Base-by-base conservation (phyloP, 1,140 invertebrate species). In the Drosophila bifasciata region DNA sequence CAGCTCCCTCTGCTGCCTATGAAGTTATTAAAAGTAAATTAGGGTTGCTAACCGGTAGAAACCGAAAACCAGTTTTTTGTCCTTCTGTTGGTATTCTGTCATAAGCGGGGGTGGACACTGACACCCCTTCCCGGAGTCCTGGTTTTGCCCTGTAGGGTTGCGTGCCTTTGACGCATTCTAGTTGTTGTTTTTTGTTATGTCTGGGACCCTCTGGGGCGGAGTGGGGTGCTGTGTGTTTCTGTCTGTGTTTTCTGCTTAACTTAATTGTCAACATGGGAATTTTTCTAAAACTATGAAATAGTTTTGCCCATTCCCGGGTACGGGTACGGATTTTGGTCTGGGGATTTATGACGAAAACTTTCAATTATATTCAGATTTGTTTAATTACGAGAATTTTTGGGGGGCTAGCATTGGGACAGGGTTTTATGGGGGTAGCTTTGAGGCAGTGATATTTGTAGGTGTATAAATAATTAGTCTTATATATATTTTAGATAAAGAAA, bases 1-100 rank as follows among this genome's bases (percentile, higher is more conserved):
- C 61, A n/a, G n/a, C n/a, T n/a, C n/a, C 11, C 8, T 50, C 32
- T 63, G 53, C 67, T 63, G 78, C 70, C 83, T 88, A 88, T 88
- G 84, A 88, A 88, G 83, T 88, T 88, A 88, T 88, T 88, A 88
- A 88, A 88, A 88, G 83, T 83, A 88, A 88, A 88, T 88, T 88
- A 88, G 83, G 83, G 84, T 88, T 88, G 83, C 71, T 83, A 60
- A 67, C 76, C 59, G 78, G 69, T 69, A 73, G 81, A 71, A 59
- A 86, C 76, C 72, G 48, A 73, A 73, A 76, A 78, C 79, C 79
- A 74, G 79, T 80, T 80, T 80, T 76, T 59, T 49, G 43, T 62
- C 17, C 52, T 40, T 64, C 70, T 44, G n/a, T n/a, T n/a, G 50
- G 21, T 73, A 7, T 21, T 55, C 25, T 13, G n/a, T 15, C 4